Conservation (phyloP, 2,113 vertebrate species). For the Gasterosteus aculeatus region DNA sequence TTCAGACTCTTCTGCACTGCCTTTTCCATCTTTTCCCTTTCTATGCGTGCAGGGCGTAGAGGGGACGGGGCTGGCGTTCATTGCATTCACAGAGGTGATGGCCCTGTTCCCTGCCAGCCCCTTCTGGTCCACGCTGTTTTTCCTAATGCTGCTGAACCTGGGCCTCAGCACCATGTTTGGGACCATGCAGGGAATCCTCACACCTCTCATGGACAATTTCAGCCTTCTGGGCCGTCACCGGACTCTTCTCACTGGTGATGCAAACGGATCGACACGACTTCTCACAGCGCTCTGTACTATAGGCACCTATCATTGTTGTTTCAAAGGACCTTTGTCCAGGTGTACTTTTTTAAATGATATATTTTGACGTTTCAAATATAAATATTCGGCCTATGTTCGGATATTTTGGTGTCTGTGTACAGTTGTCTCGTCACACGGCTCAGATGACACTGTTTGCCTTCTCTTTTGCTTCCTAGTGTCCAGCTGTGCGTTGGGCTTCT, state of each 20-base stretch:
- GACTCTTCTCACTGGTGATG: slow-evolving; percentile 76
- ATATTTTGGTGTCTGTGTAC: not conserved
- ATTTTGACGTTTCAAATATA: not conserved
- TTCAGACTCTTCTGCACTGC: not conserved
- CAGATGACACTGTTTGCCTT: not conserved
- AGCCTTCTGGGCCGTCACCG: slow-evolving; percentile 82
- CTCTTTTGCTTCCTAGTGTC: slow-evolving; percentile 80
- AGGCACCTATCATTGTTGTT: not conserved
- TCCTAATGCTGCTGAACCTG: slow-evolving; percentile 98
- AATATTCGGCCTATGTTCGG: not conserved
- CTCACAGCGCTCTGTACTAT: not conserved
- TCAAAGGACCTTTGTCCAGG: not conserved
- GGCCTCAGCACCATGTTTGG: slow-evolving; percentile 98
- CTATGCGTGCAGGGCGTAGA: slow-evolving; percentile 88
- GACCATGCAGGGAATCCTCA: slow-evolving; percentile 98
- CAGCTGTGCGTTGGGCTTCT: slow-evolving; percentile 90
- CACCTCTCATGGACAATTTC: slow-evolving; percentile 96
- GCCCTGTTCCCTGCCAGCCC: slow-evolving; percentile 95
- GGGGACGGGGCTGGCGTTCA: slow-evolving; percentile 97
- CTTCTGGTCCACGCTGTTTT: slow-evolving; percentile 98
- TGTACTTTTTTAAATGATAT: not conserved
- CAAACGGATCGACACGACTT: not conserved
- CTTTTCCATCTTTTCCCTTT: not conserved
- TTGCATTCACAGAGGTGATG: slow-evolving; percentile 98
- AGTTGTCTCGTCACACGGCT: no score